These are phyloP conservation scores for Tachina grossa DNA, from an alignment of 2,888 invertebrate genomes.

Conservation along the genomic window DNA sequence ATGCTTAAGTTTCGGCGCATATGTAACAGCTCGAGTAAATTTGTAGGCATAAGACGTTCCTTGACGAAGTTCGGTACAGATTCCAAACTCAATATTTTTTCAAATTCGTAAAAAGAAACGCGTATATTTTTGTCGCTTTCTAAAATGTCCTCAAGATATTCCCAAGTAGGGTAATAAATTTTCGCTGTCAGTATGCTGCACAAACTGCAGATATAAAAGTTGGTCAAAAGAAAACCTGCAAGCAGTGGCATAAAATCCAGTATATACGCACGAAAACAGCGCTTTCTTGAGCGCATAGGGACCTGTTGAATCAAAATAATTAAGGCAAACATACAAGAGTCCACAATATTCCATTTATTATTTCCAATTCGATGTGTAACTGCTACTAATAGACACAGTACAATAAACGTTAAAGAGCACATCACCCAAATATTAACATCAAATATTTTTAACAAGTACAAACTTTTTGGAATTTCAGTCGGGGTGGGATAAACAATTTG, in stretches of 20 bases:
- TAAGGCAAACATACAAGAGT: slow-evolving; percentile 47
- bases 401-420: neutral
- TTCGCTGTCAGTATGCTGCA: slow-evolving; percentile 74
- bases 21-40: slow-evolving; percentile 60
- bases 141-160: slow-evolving; percentile 73
- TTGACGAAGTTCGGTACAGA: slow-evolving; percentile 72
- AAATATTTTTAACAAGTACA: slow-evolving; percentile 73
- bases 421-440: slow-evolving; percentile 63
- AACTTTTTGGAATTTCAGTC: slow-evolving; percentile 64
- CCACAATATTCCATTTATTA: neutral
- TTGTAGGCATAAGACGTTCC: slow-evolving; percentile 66
- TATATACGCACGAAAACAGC: slow-evolving; percentile 58
- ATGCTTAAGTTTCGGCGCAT: slow-evolving; percentile 72
- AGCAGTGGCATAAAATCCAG: slow-evolving; percentile 71
- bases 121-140: slow-evolving; percentile 70
- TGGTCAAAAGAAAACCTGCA: slow-evolving; percentile 73
- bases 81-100: slow-evolving; percentile 62
- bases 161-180: slow-evolving; percentile 73
- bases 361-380: neutral
- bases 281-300: slow-evolving; percentile 14
- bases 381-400: slow-evolving; percentile 1
- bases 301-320: slow-evolving; percentile 66
- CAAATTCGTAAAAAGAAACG: slow-evolving; percentile 64
- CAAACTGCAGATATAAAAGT: slow-evolving; percentile 73
- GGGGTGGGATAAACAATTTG: slow-evolving; percentile 73